These are phyloP conservation scores for Cistogaster globosa DNA, from an alignment of 2,888 invertebrate genomes.

Conservation along the genomic window DNA sequence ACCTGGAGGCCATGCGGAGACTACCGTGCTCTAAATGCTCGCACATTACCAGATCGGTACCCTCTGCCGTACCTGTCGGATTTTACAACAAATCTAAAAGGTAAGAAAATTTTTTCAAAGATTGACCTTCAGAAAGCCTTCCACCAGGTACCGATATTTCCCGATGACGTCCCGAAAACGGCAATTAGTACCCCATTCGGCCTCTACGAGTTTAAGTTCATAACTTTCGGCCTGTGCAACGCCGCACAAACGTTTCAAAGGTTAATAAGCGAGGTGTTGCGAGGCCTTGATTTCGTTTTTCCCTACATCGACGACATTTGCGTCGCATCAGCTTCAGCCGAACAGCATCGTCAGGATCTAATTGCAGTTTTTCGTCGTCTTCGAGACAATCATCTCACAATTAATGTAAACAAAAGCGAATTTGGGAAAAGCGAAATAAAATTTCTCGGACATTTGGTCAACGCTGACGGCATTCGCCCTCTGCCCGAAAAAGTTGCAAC, in stretches of 20 bases:
- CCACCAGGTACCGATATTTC: slow-evolving; percentile 6
- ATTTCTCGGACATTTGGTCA: too few relatives aligned
- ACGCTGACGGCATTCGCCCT: too few relatives aligned
- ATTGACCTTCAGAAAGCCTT: neutral
- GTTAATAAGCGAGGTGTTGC: slow-evolving; percentile 57
- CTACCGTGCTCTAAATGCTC: neutral
- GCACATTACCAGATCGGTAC: neutral
- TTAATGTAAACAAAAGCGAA: slow-evolving; percentile 46
- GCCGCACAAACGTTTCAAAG: too few relatives aligned
- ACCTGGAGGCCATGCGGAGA: slow-evolving; percentile 2
- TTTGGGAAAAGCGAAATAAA: slow-evolving; percentile 9
- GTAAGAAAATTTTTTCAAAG: neutral
- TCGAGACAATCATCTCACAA: slow-evolving; percentile 35
- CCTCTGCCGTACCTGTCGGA: neutral
- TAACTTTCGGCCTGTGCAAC: slow-evolving; percentile 10
- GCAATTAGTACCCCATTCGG: slow-evolving; percentile 1
- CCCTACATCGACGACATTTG: neutral
- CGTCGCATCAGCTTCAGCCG: too few relatives aligned
- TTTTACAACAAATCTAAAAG: neutral
- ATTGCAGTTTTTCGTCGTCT: neutral
- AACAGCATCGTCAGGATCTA: slow-evolving; percentile 2
- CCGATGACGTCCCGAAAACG: neutral
- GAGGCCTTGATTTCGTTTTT: slow-evolving; percentile 2
- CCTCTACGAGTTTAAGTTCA: slow-evolving; percentile 1
- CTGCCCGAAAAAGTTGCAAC: too few relatives aligned